Base-by-base conservation (phyloP, 1,140 invertebrate genomes). In the Caenorhabditis remanei region DNA sequence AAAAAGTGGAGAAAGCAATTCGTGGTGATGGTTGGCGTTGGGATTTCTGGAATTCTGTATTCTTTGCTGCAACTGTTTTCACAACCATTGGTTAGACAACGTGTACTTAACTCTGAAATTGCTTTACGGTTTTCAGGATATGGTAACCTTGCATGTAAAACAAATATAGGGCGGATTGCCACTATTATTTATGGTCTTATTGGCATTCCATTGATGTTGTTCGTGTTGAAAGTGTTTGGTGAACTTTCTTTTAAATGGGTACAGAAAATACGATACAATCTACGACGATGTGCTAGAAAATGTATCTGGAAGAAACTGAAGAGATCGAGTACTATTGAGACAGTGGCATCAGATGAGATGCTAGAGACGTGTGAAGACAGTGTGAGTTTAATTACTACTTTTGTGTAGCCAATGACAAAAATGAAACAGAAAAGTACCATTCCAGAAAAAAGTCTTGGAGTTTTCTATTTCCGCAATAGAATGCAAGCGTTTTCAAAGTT, bases 1-100 rank as follows among this genome's bases (percentile, higher is more conserved):
- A 55, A 6, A 46, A 85, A 58, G 58, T 84, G 19, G 85, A 85
- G n/a, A 50, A 85, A 41, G 32, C 13, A 14, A 86, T 85, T 48
- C 55, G 75, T 9, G 46, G 48, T 7, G 84, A 85, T 46, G 75
- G 67, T 21, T 88, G 87, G 87, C 8, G 53, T 14, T 88, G 87
- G 87, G 87, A 88, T 67, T 88, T 86, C 48, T 88, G 87, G 87
- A 88, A 88, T 21, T 71, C 87, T 21, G 87, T 88, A 8, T 88
- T 88, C 50, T 88, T 82, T 50, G 58, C 87, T 8, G 87, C 83
- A 11, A 88, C 87, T 19, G 53, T 88, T 55, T 88, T 88, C 67
- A 88, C 87, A 16, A 88, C 87, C 16, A 88, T 88, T 48, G 87
- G 87, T 85, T 71, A 32, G 32, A 1, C 32, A 1, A 32, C 32